These are phyloP conservation scores for Phenganax stokvisi DNA, from an alignment of 92 coral and sea anemone species.

Conservation along the genomic window DNA sequence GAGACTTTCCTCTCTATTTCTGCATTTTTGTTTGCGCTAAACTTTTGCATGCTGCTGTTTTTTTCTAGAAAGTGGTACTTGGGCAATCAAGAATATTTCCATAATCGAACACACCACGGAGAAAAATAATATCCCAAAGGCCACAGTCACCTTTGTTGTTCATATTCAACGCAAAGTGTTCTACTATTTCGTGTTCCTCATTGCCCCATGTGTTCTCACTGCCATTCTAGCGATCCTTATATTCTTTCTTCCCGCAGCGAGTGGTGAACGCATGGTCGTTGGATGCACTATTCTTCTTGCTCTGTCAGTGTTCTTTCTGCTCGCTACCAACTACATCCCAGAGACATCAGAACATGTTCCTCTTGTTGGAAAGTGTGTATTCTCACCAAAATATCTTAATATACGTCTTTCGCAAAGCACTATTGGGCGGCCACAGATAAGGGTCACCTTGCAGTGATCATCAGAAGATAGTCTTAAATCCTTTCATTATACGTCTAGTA, in stretches of 20 bases:
- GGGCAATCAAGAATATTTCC: constrained; percentile 59
- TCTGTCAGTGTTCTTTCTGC: constrained; percentile 75
- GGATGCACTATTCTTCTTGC: constrained; percentile 87
- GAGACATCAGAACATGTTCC: constrained; percentile 92
- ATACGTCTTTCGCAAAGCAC: not conserved
- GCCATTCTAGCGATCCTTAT: constrained; percentile 65
- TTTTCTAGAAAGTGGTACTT: constrained; percentile 71
- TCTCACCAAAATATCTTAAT: not conserved
- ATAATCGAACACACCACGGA: constrained; percentile 48
- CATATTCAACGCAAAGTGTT: constrained; percentile 82
- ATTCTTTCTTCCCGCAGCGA: constrained; percentile 83
- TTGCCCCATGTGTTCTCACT: constrained; percentile 79
- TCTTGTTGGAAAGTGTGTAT: constrained; percentile 66
- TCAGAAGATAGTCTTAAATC: no score
- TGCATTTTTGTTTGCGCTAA: not conserved
- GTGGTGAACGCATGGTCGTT: constrained; percentile 96
- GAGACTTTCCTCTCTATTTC: no score
- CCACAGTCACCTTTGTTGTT: constrained; percentile 68
- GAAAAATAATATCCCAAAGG: constrained; percentile 39
- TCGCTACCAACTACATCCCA: constrained; percentile 89
- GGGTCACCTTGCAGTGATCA: no score
- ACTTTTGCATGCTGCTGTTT: not conserved
- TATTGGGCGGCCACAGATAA: no score
- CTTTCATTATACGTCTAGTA: no score
- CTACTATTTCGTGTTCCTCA: constrained; percentile 77